phyloP scores from a whole-genome alignment of 2,888 invertebrate genomes.

The Cephus runcator region DNA sequence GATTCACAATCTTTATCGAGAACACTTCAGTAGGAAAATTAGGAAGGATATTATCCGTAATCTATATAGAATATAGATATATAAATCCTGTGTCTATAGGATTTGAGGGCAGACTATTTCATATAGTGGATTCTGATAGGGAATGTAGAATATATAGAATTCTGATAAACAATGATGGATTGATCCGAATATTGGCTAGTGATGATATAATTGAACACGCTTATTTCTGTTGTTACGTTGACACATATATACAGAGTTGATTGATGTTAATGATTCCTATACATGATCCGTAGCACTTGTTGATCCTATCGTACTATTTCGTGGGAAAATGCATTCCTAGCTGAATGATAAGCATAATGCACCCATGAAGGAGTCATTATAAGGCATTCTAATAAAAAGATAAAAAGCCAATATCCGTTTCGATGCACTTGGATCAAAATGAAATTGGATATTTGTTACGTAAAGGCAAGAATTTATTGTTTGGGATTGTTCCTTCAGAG shows the following conservation, averaged over 20 bases:
- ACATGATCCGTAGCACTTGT: neutral
- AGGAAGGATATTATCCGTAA: neutral
- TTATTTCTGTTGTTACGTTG: neutral
- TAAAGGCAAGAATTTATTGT: neutral
- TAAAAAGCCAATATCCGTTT: neutral
- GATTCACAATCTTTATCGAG: neutral
- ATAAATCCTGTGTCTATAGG: neutral
- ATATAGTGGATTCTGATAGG: neutral
- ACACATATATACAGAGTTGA: no score
- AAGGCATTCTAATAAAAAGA: neutral
- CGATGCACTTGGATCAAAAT: neutral
- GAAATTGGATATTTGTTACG: no score
- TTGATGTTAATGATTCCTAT: no score
- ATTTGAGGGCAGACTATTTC: neutral
- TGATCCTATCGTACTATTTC: neutral
- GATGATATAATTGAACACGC: neutral
- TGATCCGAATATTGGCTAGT: neutral
- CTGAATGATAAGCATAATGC: neutral
- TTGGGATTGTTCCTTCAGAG: neutral
- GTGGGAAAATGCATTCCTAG: neutral
- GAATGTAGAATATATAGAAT: neutral
- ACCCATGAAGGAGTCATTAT: neutral
- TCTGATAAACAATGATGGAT: neutral
- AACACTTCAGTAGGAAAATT: neutral
- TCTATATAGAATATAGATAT: neutral